Base-by-base conservation (phyloP, 2,797 vertebrate species). In the Todus mexicanus region DNA sequence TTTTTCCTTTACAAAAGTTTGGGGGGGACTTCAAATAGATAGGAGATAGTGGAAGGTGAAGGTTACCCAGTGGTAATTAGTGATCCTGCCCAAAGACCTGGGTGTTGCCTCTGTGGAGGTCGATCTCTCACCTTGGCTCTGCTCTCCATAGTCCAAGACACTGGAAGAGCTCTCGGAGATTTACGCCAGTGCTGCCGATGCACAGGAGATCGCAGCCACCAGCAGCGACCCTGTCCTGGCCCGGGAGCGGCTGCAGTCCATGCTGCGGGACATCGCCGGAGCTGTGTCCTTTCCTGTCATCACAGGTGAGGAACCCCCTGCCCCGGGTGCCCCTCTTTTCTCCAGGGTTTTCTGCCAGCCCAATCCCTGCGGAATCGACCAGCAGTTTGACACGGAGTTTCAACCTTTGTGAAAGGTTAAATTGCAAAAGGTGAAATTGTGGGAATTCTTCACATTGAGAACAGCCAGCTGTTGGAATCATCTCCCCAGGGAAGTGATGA, bases 151-250 rank as follows among this genome's bases (percentile, higher is more conserved):
- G 98, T 91, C 97, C 59, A 99, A 98, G 96, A 94, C 96, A 5
- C 86, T 97, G 87, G 96, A 96, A 40, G 98, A 99, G 64, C 94
- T 99, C 10, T 96, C 84, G 1, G 96, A 98, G 63, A 97, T 98
- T 93, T 99, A 98, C 40, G 91, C 97, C 3, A 93, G 86, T 1
- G 97, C 98, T 0, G 97, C 97, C 0, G 97, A 98, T 1, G 92
- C 98, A 1, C 97, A 99, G 65, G 99, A 99, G 94, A 84, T 91
- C 1, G 98, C 99, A 0, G 97, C 97, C 0, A 27, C 93, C 89
- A 96, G 97, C 81, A 88, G 83, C 0, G 97, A 98, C 64, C 95
- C 97, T 2, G 61, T 57, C 4, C 95, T 95, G 57, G 98, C 98
- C 38, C 98, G 98, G 33, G 96, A 96, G 86, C 97, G 96, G 83